Evolutionary conservation across 2,797 vertebrate genomes (phyloP).

Genomic region (Petrocephalus schoutedeni): DNA sequence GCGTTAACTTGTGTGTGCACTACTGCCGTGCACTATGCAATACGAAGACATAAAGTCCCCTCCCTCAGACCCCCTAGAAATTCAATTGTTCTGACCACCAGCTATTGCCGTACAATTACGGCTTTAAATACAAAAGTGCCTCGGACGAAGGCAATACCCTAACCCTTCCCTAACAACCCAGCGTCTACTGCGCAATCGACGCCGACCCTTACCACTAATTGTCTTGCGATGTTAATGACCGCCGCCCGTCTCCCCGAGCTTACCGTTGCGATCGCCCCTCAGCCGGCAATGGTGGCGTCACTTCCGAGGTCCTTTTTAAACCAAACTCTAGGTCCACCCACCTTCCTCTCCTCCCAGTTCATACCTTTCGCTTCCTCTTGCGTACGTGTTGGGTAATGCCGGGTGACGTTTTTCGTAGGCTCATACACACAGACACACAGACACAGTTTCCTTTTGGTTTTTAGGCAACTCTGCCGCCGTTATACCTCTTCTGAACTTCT

Average conservation of each 20-base stretch:
- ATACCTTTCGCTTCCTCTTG: background rate
- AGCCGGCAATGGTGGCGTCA: conserved; percentile 35
- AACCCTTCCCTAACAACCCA: background rate
- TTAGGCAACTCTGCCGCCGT: background rate
- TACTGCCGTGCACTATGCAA: background rate
- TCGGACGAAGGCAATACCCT: background rate
- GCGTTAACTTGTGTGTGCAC: background rate
- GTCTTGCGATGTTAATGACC: conserved; percentile 6
- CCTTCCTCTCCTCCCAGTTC: conserved; percentile 16
- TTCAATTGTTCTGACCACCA: conserved; percentile 16
- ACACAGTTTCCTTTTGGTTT: background rate
- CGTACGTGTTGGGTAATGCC: background rate
- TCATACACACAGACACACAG: background rate
- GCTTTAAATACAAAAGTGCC: background rate
- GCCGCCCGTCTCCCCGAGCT: background rate
- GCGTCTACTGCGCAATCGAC: background rate
- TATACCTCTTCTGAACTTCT: background rate
- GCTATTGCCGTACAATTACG: background rate
- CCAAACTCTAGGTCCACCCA: background rate
- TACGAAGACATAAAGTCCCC: conserved; percentile 13
- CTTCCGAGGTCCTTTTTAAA: conserved; percentile 38
- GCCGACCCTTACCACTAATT: conserved; percentile 6
- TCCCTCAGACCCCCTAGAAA: conserved; percentile 10
- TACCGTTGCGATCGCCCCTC: conserved; percentile 18
- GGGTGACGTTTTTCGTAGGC: background rate